Conservation (phyloP, 2,113 vertebrate species). For the Nyctibius bracteatus region DNA sequence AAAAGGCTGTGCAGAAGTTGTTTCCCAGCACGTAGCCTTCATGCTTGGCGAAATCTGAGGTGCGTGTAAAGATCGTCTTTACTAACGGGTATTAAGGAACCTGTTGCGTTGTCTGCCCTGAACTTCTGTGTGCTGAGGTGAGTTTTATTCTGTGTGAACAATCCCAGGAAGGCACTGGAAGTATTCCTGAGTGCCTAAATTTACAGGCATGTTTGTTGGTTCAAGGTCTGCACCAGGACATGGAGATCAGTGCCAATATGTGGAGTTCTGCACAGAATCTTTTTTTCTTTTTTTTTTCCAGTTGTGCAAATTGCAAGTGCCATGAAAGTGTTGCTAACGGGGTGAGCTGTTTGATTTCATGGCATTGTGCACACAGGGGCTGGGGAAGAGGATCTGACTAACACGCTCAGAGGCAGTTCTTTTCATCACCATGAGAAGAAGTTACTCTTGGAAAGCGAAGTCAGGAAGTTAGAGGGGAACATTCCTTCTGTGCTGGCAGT, state of each 20-base stretch:
- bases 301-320: background rate
- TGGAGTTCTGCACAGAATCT: background rate
- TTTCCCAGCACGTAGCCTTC: background rate
- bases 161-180: background rate
- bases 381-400: background rate
- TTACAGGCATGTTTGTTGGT: background rate
- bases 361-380: fast-evolving
- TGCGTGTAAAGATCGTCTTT: background rate
- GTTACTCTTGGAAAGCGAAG: background rate
- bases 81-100: background rate
- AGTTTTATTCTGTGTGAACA: background rate
- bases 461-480: background rate
- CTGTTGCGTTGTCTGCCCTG: background rate
- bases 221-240: background rate
- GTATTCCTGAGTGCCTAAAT: background rate
- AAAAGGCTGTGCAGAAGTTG: background rate
- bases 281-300: fast-evolving
- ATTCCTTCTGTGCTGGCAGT: background rate
- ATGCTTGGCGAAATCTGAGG: fast-evolving
- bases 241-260: background rate
- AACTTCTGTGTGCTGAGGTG: background rate
- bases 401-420: background rate
- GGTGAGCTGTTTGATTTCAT: background rate
- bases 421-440: fast-evolving
- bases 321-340: background rate